Evolutionary conservation across 2,113 vertebrate species (phyloP), one percentile per base, ranked within the genome.

Genomic region (Phasianus colchicus): DNA sequence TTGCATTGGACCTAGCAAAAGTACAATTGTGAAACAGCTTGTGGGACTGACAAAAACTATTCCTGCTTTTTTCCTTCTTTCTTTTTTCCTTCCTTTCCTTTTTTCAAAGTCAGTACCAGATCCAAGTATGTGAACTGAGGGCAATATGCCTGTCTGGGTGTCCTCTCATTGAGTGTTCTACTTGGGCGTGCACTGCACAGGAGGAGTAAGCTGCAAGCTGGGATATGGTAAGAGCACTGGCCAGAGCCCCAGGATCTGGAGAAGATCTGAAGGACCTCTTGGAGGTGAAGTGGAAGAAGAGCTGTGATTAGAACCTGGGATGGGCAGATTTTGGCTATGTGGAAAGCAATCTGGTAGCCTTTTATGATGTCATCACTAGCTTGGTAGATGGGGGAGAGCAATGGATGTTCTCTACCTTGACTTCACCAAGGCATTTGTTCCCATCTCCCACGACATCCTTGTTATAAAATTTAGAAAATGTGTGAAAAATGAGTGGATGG

Each of bases 151-250:
- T 83, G 79, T 42, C 11, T 43, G 77, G 13, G 14, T 22, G 87
- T 50, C 27, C 10, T 63, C 34, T 58, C 43, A 18, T 36, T 80
- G 84, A 22, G 54, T 29, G 5, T 11, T 24, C 47, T 93, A 14
- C 36, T 71, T 71, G 61, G 42, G 13, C 52, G 40, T 4, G 4
- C 52, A 16, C 52, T 73, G 60, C 43, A 57, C 2, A 10, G 36
- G 19, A 82, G 30, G 34, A 70, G 74, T 52, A 42, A 65, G 42
- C 40, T 79, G 15, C 34, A 76, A 0, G 0, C 36, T 3, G 18
- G 21, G 21, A 57, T 36, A 9, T 38, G 55, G 25, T 4, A 9
- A 80, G 9, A 15, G 9, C 10, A 45, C 0, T 1, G 36, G 27
- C 20, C 25, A 89, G 58, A 82, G 16, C 25, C 15, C 0, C 48